Conservation (phyloP, 2,113 vertebrate species). For the Orientallactaga bullata region DNA sequence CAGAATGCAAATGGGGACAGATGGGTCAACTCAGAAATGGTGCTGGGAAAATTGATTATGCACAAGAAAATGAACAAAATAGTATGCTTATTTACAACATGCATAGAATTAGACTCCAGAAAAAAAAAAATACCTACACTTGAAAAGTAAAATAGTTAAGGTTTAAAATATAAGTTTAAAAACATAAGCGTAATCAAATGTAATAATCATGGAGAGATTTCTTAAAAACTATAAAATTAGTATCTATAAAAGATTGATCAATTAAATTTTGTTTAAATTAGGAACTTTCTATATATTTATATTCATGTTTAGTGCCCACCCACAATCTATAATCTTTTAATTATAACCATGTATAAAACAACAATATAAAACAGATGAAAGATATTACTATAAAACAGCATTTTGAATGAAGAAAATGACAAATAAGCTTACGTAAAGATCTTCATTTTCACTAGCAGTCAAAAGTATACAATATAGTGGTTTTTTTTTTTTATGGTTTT, state of each 20-base stretch:
- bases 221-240: constrained; percentile 16
- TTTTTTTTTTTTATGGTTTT: no score
- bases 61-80: constrained; percentile 8
- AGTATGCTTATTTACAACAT: neutral
- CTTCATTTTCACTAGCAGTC: neutral
- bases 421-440: constrained; percentile 30
- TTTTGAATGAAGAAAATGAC: neutral
- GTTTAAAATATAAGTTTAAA: neutral
- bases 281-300: neutral
- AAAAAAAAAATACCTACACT: neutral
- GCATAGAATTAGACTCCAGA: neutral
- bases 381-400: neutral
- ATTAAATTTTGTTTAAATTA: constrained; percentile 37
- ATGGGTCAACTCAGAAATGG: neutral
- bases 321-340: neutral
- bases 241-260: constrained; percentile 15
- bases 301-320: neutral
- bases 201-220: neutral
- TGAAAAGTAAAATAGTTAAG: constrained; percentile 12
- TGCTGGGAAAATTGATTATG: neutral
- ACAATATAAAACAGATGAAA: constrained; percentile 1
- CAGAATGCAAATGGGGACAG: neutral
- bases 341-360: no score
- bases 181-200: neutral
- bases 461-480: neutral